Evolutionary conservation across 1,140 invertebrate genomes (phyloP).

Genomic region (Achroia grisella): DNA sequence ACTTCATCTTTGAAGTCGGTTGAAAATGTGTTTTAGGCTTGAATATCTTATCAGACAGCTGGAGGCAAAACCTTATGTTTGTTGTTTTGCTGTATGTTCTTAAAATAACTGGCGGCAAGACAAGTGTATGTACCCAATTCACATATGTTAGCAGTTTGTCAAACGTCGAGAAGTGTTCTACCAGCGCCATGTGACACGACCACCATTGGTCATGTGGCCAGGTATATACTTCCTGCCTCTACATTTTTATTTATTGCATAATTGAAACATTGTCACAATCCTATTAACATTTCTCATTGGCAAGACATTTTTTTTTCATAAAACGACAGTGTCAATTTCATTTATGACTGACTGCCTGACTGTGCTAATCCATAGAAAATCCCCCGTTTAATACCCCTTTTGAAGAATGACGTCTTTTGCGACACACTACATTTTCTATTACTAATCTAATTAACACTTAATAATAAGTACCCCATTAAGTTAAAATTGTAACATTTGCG

Average conservation of each 20-base stretch:
- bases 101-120: slow-evolving; percentile 15
- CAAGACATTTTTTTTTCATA: too few relatives aligned
- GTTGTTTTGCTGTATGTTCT: slow-evolving; percentile 11
- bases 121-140: slow-evolving; percentile 16
- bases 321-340: too few relatives aligned
- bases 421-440: too few relatives aligned
- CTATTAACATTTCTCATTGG: slow-evolving; percentile 5
- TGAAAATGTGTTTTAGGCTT: too few relatives aligned
- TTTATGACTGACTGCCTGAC: too few relatives aligned
- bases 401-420: too few relatives aligned
- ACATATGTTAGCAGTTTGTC: slow-evolving; percentile 41
- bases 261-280: slow-evolving; percentile 29
- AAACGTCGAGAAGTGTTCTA: slow-evolving; percentile 32
- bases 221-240: slow-evolving; percentile 42
- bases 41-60: slow-evolving; percentile 14
- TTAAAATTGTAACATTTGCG: neutral
- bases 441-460: slow-evolving; percentile 13
- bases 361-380: too few relatives aligned
- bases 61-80: slow-evolving; percentile 25
- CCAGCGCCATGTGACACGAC: slow-evolving; percentile 41
- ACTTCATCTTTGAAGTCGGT: too few relatives aligned
- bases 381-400: too few relatives aligned
- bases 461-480: slow-evolving; percentile 1
- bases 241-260: slow-evolving; percentile 45
- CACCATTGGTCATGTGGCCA: slow-evolving; percentile 47